These are phyloP conservation scores for Albula glossodonta DNA, from an alignment of 2,113 vertebrate species.

Conservation along the genomic window DNA sequence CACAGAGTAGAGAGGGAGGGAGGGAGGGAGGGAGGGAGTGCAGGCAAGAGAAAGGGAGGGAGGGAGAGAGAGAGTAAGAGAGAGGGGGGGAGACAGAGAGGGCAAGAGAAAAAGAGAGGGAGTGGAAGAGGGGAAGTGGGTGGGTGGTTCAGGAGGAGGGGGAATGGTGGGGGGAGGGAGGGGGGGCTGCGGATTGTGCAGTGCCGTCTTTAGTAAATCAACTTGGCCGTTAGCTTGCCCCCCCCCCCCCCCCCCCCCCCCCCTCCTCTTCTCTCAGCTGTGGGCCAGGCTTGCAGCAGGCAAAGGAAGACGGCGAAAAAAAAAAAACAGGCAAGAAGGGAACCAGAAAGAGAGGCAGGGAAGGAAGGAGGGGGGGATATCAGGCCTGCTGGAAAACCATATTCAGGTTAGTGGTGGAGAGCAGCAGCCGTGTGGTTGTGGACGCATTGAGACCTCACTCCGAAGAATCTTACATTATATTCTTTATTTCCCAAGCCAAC, in stretches of 20 bases:
- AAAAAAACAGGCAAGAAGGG: conserved; percentile 19
- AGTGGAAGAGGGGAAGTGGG: conserved; percentile 29
- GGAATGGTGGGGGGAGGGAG: conserved; percentile 30
- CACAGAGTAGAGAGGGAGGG: conserved; percentile 28
- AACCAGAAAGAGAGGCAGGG: not conserved
- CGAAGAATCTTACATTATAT: not conserved
- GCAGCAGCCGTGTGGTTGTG: not conserved
- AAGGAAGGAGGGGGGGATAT: not conserved
- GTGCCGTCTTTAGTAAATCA: conserved; percentile 46
- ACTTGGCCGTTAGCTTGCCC: conserved; percentile 31
- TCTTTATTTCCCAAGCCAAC: not conserved
- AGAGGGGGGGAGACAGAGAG: conserved; percentile 16
- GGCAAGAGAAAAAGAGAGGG: conserved; percentile 12
- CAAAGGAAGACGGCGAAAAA: conserved; percentile 28
- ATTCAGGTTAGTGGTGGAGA: not conserved
- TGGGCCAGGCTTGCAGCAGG: conserved; percentile 29
- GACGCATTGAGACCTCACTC: not conserved
- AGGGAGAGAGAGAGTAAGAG: conserved; percentile 20
- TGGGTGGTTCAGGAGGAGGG: conserved; percentile 29
- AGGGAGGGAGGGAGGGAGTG: not conserved
- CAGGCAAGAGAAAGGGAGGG: not conserved
- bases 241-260: conserved; percentile 15
- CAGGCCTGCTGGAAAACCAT: not conserved
- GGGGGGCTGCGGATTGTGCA: conserved; percentile 33
- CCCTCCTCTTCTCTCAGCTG: conserved; percentile 22